Conservation (phyloP, 37 sponge, comb jelly and placozoan genomes). For the Eunapius fragilis region DNA sequence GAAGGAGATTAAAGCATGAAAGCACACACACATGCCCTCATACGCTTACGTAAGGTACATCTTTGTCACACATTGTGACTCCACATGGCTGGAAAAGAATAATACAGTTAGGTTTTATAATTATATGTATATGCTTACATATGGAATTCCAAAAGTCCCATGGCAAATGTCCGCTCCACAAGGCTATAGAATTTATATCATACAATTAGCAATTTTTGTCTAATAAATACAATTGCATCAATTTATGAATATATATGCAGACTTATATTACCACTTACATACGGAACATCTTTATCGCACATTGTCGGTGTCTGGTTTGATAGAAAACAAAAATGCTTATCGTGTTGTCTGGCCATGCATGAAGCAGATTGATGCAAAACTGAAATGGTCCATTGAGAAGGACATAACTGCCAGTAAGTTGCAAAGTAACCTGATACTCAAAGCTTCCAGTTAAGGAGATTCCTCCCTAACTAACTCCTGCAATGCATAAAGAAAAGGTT, state of each 20-base stretch:
- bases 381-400: neutral
- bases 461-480: neutral
- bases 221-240: neutral
- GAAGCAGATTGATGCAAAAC: neutral
- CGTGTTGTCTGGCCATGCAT: neutral
- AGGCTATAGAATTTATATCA: no score
- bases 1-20: neutral
- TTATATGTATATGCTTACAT: no score
- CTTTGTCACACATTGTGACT: neutral
- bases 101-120: no score
- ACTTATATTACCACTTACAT: neutral
- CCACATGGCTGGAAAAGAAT: neutral
- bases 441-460: neutral
- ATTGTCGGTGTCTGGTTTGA: neutral
- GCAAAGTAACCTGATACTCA: neutral
- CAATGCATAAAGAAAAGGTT: no score
- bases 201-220: neutral
- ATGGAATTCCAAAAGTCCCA: no score
- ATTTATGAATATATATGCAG: neutral
- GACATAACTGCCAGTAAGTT: neutral
- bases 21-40: neutral
- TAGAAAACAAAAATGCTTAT: neutral
- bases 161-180: no score
- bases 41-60: neutral
- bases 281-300: neutral